Conservation (phyloP, 2,888 invertebrate species). For the Eristalis pertinax region DNA sequence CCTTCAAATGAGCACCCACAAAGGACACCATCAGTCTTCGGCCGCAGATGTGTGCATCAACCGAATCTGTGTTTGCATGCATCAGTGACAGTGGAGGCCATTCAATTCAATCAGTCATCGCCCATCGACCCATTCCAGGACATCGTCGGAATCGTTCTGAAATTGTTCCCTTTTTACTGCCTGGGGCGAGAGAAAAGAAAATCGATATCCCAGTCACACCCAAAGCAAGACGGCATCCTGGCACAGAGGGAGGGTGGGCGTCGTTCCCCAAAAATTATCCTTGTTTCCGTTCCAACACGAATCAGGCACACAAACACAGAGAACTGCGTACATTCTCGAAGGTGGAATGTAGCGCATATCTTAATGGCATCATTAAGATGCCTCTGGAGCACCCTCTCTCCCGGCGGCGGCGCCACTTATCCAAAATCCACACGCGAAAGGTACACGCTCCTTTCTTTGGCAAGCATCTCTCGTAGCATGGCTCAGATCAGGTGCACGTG, state of each 20-base stretch:
- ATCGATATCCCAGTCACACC: constrained; percentile 14
- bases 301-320: neutral
- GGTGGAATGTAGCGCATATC: constrained; percentile 29
- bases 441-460: neutral
- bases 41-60: neutral
- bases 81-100: neutral
- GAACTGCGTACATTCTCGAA: neutral
- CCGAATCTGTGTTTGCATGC: neutral
- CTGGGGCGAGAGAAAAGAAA: neutral
- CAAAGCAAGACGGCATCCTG: neutral
- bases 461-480: neutral
- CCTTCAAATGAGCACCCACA: neutral
- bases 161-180: neutral
- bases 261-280: constrained; percentile 33
- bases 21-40: neutral
- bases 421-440: constrained; percentile 6
- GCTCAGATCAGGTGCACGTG: constrained; percentile 5
- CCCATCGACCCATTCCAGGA: neutral
- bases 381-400: constrained; percentile 5
- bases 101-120: neutral
- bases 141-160: neutral
- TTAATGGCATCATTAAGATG: constrained; percentile 68
- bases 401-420: neutral
- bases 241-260: neutral
- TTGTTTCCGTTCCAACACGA: constrained; percentile 41